These are phyloP conservation scores for Muraenolepis orangiensis DNA, from an alignment of 2,797 vertebrate species.

Conservation along the genomic window DNA sequence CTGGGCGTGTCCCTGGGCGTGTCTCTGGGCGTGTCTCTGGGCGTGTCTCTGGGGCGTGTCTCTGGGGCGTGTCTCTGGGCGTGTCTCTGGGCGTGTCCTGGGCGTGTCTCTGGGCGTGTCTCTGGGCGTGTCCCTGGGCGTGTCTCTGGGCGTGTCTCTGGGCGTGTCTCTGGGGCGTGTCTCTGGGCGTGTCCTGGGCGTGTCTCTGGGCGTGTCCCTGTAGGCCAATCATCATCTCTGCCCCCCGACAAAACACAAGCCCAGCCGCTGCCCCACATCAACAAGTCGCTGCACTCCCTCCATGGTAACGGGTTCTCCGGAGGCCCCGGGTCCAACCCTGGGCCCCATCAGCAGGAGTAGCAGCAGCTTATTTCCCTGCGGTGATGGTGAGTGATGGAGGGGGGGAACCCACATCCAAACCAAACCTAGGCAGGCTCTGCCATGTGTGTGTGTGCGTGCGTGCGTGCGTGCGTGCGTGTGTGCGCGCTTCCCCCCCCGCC, in stretches of 20 bases:
- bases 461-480: not conserved
- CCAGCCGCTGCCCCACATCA: conserved; percentile 31
- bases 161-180: too few species aligned
- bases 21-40: too few species aligned
- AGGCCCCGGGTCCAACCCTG: conserved; percentile 62
- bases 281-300: conserved; percentile 31
- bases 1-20: too few species aligned
- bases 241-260: conserved; percentile 2
- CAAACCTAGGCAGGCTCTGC: conserved; percentile 42
- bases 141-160: too few species aligned
- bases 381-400: conserved; percentile 34
- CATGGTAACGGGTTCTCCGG: conserved; percentile 66
- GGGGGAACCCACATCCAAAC: conserved; percentile 49
- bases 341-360: too few species aligned
- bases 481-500: too few species aligned
- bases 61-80: too few species aligned
- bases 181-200: too few species aligned
- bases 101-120: too few species aligned
- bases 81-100: too few species aligned
- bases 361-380: conserved; percentile 68
- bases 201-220: conserved; percentile 15
- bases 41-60: too few species aligned
- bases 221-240: not conserved
- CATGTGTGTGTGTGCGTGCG: conserved; percentile 3
- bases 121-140: too few species aligned